Base-by-base conservation (phyloP, 2,113 vertebrate genomes). In the Phyllostomus hastatus region DNA sequence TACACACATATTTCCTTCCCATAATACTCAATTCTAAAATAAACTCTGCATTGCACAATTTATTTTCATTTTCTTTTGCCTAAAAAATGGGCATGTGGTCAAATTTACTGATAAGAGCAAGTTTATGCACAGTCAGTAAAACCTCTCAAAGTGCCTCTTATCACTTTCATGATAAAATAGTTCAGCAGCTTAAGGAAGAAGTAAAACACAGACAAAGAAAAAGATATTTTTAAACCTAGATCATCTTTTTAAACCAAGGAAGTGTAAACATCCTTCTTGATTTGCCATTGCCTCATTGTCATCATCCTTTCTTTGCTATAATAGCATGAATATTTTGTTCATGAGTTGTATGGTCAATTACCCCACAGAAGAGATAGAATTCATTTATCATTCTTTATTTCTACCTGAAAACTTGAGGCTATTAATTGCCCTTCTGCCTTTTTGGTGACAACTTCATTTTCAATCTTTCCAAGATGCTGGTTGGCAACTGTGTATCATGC, bases 151-250 rank as follows among this genome's bases (percentile, higher is more conserved):
- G 78, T 59, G 43, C 19, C 67, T 86, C 86, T 95, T 95, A 92
- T 59, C 85, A 14, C 67, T 95, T n/a, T 85, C 78, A 35, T 61
- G 80, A 92, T 16, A 94, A 81, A 64, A 31, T 28, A 72, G 35
- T 64, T 83, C 94, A 96, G 91, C 82, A 97, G 54, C 14, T 54
- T 24, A 28, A 76, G 94, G 75, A 94, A 94, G 93, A 97, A 96
- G 73, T 35, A 7, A 97, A 90, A 88, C 67, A 78, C 78, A 87
- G 83, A 89, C 50, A 57, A 92, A 79, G 88, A 92, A 95, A 95
- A 90, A 38, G 70, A 75, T 94, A 81, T 79, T 93, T 90, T 81
- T 12, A 88, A 95, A 95, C 19, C 10, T 57, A 94, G 87, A 90
- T 46, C 66, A 75, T 94, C 88, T 79, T 93, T 90, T 81, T 12